A percentile compares a stretch with the other conserved stretches of the same genome.
These are phyloP conservation scores for Isurus oxyrinchus DNA, from an alignment of 2,113 vertebrate genomes.

Conservation along the genomic window DNA sequence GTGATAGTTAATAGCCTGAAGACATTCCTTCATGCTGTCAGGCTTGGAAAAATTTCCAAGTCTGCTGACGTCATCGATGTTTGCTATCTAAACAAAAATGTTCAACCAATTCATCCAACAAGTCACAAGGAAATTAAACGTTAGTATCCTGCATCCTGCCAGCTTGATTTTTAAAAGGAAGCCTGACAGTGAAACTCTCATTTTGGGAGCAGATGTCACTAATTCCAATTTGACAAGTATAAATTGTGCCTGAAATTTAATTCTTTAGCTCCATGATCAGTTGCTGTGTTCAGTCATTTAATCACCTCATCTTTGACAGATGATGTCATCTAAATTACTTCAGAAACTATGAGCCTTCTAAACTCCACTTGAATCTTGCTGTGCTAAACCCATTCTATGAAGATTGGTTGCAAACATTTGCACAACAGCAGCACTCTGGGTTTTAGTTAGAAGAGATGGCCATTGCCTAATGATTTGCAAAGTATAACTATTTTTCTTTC, in stretches of 20 bases:
- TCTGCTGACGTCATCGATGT: not conserved
- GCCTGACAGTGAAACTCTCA: not conserved
- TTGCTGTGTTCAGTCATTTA: not conserved
- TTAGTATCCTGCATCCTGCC: not conserved
- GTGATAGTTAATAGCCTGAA: not conserved
- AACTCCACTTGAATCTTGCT: not conserved
- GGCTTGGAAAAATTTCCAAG: not conserved
- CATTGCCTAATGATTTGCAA: not conserved
- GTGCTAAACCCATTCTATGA: not conserved
- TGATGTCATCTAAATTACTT: not conserved
- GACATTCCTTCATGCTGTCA: not conserved
- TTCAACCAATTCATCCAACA: constrained; percentile 15
- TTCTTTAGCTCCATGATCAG: not conserved
- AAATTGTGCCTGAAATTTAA: not conserved
- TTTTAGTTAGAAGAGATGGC: not conserved
- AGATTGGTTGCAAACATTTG: not conserved
- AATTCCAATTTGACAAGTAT: not conserved
- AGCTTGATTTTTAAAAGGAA: not conserved
- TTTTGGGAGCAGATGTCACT: not conserved
- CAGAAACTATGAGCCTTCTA: not conserved
- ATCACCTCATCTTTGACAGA: not conserved
- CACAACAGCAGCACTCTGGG: not conserved
- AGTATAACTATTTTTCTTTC: not conserved
- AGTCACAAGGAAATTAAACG: not conserved
- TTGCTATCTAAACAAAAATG: constrained; percentile 4